Conservation (phyloP, 2,888 invertebrate genomes). For the Leucophenga montana region DNA sequence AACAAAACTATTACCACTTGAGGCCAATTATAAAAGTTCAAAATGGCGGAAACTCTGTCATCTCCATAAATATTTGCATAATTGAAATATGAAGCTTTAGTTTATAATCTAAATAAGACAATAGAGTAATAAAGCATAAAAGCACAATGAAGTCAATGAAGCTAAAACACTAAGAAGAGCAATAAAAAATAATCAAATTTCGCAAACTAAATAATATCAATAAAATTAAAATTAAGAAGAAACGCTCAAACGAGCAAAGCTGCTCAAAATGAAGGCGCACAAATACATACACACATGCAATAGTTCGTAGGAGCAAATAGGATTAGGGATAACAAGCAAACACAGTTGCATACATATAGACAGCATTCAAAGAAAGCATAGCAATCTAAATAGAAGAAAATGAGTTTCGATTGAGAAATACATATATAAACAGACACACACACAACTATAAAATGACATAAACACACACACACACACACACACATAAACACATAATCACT, state of each 20-base stretch:
- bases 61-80: constrained; percentile 23
- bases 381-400: constrained; percentile 27
- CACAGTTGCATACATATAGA: constrained; percentile 30
- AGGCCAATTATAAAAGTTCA: constrained; percentile 17
- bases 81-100: background rate
- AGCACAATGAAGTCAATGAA: background rate
- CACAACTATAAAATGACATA: constrained; percentile 21
- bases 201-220: constrained; percentile 56
- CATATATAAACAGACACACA: too few species aligned
- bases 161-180: constrained; percentile 5
- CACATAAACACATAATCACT: background rate
- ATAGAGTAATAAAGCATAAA: constrained; percentile 36
- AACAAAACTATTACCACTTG: background rate
- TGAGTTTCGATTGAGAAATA: constrained; percentile 49
- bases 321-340: constrained; percentile 22
- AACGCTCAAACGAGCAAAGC: constrained; percentile 28
- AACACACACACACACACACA: constrained; percentile 10
- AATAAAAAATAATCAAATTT: constrained; percentile 53
- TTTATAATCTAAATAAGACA: constrained; percentile 13
- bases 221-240: constrained; percentile 57
- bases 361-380: constrained; percentile 32
- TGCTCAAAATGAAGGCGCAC: background rate
- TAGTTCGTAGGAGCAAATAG: constrained; percentile 13
- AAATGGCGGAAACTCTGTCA: constrained; percentile 25
- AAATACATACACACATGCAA: background rate